These are phyloP conservation scores for Rhynchotus rufescens DNA, from an alignment of 2,797 vertebrate genomes.

Conservation along the genomic window DNA sequence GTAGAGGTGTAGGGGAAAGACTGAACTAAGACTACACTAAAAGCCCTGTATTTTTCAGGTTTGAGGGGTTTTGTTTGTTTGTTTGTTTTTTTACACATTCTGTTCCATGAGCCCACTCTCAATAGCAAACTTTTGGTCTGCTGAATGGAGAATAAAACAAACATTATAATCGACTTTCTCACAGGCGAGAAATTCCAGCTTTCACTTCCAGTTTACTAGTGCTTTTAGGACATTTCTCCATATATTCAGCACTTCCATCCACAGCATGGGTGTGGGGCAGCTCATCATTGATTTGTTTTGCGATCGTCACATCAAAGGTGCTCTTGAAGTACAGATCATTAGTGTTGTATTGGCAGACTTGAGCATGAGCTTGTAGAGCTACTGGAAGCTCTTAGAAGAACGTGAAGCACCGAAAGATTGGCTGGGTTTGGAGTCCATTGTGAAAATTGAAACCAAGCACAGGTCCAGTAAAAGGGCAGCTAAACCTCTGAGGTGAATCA, in stretches of 20 bases:
- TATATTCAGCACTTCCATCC: neutral
- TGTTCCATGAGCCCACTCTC: neutral
- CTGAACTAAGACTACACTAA: neutral
- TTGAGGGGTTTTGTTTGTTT: neutral
- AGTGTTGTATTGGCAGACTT: constrained; percentile 2
- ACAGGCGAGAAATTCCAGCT: neutral
- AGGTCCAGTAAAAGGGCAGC: neutral
- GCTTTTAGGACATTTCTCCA: neutral
- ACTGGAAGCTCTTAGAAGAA: neutral
- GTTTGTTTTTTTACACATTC: neutral
- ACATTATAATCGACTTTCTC: neutral
- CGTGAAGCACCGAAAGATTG: neutral
- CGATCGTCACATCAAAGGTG: constrained; percentile 47
- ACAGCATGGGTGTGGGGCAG: neutral
- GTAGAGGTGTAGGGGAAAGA: neutral
- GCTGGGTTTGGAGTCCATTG: neutral
- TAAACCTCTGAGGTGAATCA: neutral
- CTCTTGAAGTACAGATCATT: constrained; percentile 17
- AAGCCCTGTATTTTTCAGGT: neutral
- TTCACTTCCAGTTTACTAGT: neutral
- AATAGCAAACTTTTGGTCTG: neutral
- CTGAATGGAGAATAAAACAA: neutral
- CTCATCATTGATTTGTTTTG: constrained; percentile 16
- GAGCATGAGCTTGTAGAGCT: neutral
- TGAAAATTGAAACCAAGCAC: neutral